Evolutionary conservation across 2,888 invertebrate species (phyloP), one percentile per base, ranked within the genome.

Genomic region (Thymelicus acteon): DNA sequence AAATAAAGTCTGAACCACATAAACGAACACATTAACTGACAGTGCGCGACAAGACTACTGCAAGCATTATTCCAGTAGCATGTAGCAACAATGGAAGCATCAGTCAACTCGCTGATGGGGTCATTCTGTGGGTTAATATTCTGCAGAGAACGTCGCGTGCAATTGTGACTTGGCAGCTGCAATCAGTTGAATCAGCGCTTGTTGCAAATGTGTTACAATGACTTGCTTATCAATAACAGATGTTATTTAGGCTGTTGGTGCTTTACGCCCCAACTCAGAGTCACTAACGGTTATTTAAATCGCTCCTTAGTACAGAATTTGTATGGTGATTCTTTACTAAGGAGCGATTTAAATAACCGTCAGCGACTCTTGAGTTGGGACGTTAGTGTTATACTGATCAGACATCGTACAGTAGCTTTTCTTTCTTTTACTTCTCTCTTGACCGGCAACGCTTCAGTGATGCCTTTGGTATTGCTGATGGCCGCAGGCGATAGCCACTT

Each of bases 41-140:
- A 40, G 24, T 49, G 12, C 10, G 12, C 10, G 44, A 67, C n/a
- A n/a, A 37, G n/a, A 13, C 60, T 62, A 68, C 57, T 68, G 47
- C 31, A 12, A 19, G 47, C 57, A 19, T 68, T 68, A 54, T 52
- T 68, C 47, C 13, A 44, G 49, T 40, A 52, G 48, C 68, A 31
- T 31, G 47, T 37, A 63, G 57, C 48, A 62, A 68, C 68, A 68
- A 68, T 68, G 68, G 68, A 62, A 61, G 12, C 68, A 68, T 68
- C 61, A 61, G 52, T 15, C 61, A 7, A 48, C 48, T n/a, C 44
- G 39, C 19, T 24, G 61, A 69, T 69, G 68, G 68, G 68, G 68
- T 68, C 68, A 68, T 69, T 58, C 54, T 48, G 47, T 63, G 69
- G 69, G 69, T 69, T 69, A 62, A 63, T 58, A 69, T 69, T 48